Conservation (phyloP, 1,140 invertebrate genomes). For the Leptestheria dahalacensis region DNA sequence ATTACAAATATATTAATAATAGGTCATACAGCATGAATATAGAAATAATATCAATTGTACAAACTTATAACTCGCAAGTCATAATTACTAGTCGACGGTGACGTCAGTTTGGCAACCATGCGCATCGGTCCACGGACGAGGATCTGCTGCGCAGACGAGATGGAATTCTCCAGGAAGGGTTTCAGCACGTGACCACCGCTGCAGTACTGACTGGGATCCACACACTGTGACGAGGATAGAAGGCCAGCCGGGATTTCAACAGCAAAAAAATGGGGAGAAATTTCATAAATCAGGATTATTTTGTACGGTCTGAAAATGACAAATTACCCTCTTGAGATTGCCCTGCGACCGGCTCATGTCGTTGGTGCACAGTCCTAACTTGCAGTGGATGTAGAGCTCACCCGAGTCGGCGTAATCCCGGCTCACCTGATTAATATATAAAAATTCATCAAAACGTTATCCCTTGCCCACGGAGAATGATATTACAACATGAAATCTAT, state of each 20-base stretch:
- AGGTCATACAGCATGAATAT: too few species aligned
- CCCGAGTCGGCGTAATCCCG: conserved; percentile 20
- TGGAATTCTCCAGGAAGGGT: conserved; percentile 22
- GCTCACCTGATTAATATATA: conserved; percentile 18
- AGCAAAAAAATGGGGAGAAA: too few species aligned
- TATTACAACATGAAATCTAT: too few species aligned
- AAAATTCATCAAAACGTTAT: background rate
- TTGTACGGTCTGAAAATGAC: background rate
- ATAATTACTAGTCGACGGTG: too few species aligned
- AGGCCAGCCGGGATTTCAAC: too few species aligned
- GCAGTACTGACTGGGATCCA: conserved; percentile 23
- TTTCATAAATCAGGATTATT: too few species aligned
- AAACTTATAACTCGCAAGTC: too few species aligned
- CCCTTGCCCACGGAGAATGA: too few species aligned
- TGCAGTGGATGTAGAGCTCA: conserved; percentile 23
- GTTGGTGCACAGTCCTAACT: conserved; percentile 22
- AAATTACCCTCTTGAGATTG: conserved; percentile 19
- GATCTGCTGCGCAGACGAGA: conserved; percentile 23
- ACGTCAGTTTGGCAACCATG: conserved; percentile 1
- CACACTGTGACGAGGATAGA: too few species aligned
- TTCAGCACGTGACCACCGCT: conserved; percentile 19
- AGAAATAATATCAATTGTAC: too few species aligned
- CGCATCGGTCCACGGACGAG: conserved; percentile 22
- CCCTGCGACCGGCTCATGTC: conserved; percentile 17
- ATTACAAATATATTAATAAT: too few species aligned